Percentiles rank a stretch among this genome's conserved stretches.
Evolutionary conservation across 2,797 vertebrate genomes (phyloP).

Genomic region (Tapirus indicus): DNA sequence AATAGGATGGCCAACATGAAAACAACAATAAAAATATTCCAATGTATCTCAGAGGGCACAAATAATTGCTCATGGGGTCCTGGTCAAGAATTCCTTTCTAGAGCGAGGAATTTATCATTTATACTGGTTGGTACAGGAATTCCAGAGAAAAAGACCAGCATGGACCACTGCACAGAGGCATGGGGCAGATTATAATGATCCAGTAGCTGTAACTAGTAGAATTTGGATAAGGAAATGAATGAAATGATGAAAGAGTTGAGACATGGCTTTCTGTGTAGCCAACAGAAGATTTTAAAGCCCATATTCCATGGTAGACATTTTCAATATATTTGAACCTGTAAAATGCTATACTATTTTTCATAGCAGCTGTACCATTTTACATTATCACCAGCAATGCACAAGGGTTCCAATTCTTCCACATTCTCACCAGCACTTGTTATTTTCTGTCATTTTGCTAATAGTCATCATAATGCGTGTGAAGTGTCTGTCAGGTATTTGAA

Average conservation of each 20-base stretch:
- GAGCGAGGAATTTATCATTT: not conserved
- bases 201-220: not conserved
- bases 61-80: not conserved
- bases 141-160: not conserved
- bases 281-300: not conserved
- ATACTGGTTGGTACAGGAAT: not conserved
- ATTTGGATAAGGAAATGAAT: not conserved
- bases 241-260: not conserved
- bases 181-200: not conserved
- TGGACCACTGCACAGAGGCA: not conserved
- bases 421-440: not conserved
- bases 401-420: not conserved
- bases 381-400: not conserved
- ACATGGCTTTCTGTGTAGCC: not conserved
- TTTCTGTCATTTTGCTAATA: conserved; percentile 17
- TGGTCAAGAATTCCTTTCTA: not conserved
- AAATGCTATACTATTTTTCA: not conserved
- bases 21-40: not conserved
- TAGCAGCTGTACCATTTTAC: not conserved
- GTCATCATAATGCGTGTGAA: not conserved
- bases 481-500: not conserved
- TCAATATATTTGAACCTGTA: not conserved
- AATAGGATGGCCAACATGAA: not conserved
- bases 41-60: not conserved
- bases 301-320: not conserved